Evolutionary conservation across 2,113 vertebrate species (phyloP), one percentile per base, ranked within the genome.

Genomic region (Pelobates fuscus): DNA sequence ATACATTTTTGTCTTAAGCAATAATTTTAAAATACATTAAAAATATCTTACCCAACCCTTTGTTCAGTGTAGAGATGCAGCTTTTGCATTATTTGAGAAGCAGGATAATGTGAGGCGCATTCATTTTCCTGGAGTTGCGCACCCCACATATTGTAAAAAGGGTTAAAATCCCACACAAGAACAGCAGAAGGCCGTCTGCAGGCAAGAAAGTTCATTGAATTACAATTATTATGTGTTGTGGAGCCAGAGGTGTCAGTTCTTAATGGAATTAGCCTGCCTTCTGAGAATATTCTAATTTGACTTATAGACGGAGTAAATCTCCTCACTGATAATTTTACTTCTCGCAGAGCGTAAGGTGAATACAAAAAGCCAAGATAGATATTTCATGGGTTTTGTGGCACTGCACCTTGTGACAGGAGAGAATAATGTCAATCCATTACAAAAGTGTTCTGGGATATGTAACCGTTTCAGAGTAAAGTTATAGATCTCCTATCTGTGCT

Each of bases 361-460:
- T 67, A 67, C 21, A 46, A 60, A 67, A 20, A 67, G 67, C 54
- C 30, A 18, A 26, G 37, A 44, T 20, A 75, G 44, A 66, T 75
- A 60, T 76, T 76, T 75, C 44, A 67, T 61, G 63, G 26, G 63
- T 59, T 75, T 46, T 37, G 58, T 60, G 55, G 37, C 24, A 30
- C 37, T 17, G 46, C 64, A 61, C 72, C 26, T 23, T 29, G 26
- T 32, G 63, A 75, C 72, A 67, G 20, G 49, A 6, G 43, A 61
- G 55, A 67, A 67, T 76, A 67, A 76, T 76, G 72, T 32, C 66
- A 67, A 67, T 67, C 55, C 64, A 76, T 76, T 76, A 67, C 72
- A 30, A 67, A 21, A 76, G 60, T 49, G 64, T 76, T 64, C 55
- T 67, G 72, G 72, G 72, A 76, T 54, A 76, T 76, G 41, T 76